Base-by-base conservation (phyloP, 2,888 invertebrate species). In the Euzophera pinguis region DNA sequence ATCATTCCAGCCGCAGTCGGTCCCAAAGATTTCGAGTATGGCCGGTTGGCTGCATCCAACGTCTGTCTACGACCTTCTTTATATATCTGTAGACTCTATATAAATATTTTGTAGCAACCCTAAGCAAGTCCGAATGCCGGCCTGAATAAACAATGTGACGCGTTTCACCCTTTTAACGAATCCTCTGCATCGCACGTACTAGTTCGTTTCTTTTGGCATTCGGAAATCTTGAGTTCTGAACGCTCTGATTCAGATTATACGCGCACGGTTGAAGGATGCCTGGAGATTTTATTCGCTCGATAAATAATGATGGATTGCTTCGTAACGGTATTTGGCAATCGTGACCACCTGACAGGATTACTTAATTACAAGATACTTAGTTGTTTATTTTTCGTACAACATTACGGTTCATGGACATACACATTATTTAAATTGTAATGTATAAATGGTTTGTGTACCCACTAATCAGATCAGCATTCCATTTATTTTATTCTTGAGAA, bases 131-230 rank as follows among this genome's bases (percentile, higher is more conserved):
- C 78, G 75, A 67, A 78, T 78, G 71, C 68, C 81, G 77, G 78
- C 76, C 84, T 88, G 85, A 87, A 87, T 87, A 88, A 87, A 88
- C 87, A 87, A 87, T 85, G 87, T 82, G 86, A 87, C 81, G 82
- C 77, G 72, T 65, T 79, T 78, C 78, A 83, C 84, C 86, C 86
- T 86, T 87, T 86, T 86, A 86, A 84, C 84, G 84, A 84, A 84
- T 83, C 82, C 78, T 75, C 69, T 73, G 72, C 73, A 70, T 60
- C 68, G 59, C 73, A 69, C 64, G 70, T 69, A 77, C 73, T 73
- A 75, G 78, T 78, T 78, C 76, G 74, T 79, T 75, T 75, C 69
- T 75, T 78, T 71, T 71, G 47, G 57, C 54, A 56, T 57, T 57
- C 53, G 51, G 47, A 43, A 53, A 56, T 54, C 53, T 50, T 45